phyloP scores from a whole-genome alignment of 2,113 vertebrate genomes.

The Sylvia atricapilla region DNA sequence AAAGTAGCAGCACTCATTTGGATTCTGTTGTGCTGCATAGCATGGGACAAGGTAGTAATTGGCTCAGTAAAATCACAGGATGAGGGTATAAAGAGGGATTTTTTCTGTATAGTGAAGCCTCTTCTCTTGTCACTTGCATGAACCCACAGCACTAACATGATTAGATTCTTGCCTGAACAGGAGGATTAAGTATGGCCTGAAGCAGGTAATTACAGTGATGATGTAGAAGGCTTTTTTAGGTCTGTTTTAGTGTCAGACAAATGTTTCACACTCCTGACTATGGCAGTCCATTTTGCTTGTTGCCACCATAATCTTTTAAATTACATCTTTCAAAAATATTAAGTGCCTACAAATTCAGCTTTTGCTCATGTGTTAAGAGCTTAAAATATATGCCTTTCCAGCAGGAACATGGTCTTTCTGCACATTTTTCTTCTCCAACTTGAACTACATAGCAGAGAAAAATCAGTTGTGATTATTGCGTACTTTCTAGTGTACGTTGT shows the following conservation, averaged over 20 bases:
- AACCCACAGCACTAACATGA: background rate
- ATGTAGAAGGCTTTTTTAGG: background rate
- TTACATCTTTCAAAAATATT: background rate
- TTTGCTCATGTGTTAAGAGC: background rate
- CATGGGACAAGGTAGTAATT: background rate
- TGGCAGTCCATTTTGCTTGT: background rate
- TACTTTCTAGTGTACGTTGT: background rate
- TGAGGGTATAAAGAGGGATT: background rate
- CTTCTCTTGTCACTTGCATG: background rate
- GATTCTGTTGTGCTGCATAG: background rate
- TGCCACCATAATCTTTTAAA: background rate
- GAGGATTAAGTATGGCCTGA: background rate
- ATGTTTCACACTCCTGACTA: background rate
- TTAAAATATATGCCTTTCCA: background rate
- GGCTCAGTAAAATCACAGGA: background rate
- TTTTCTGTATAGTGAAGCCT: background rate
- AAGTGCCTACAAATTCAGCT: background rate
- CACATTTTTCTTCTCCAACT: background rate
- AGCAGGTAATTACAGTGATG: slow-evolving; percentile 25
- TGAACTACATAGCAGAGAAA: background rate
- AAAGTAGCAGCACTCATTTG: background rate
- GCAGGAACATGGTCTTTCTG: background rate
- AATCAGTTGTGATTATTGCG: background rate
- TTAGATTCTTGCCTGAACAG: background rate
- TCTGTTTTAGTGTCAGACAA: background rate